Base-by-base conservation (phyloP, 2,888 invertebrate species). In the Crossocerus cetratus region DNA sequence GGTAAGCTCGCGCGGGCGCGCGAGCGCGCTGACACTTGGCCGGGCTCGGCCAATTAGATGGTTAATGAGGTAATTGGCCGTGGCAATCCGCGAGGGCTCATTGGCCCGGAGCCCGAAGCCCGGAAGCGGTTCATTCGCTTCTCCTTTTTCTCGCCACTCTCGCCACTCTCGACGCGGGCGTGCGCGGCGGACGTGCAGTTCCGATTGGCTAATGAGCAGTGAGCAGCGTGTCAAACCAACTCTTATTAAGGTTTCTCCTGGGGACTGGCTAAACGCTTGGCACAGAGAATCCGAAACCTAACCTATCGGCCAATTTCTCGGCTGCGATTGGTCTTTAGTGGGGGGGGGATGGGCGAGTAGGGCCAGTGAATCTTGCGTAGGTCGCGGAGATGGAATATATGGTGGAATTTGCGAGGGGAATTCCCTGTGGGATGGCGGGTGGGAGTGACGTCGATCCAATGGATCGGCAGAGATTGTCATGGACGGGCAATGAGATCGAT, bases 401-500 rank as follows among this genome's bases (percentile, higher is more conserved):
- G 68, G 18, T 45, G 23, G 70, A 69, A 65, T 69, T 68, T 61
- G 32, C 8, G 8, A 32, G 8, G 5, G 32, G 32, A 32, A 32
- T 32, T 32, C 32, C 5, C 32, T 8, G 58, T 69, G 60, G n/a
- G n/a, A n/a, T n/a, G n/a, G n/a, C 68, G 65, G 11, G 75, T 81
- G 82, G 65, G 71, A 58, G 21, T 82, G 81, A 79, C 80, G 75
- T 71, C 67, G 80, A 79, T 81, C 77, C 69, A 75, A 76, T 74
- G 74, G 76, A 80, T 81, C 76, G 79, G 78, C 57, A 57, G 70
- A 79, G 32, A 81, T 84, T 84, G 84, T 84, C 84, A 32, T 32
- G 32, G 74, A 64, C 77, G 72, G 77, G 74, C 78, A 76, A 81
- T 83, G 84, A 86, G 85, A 87, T 88, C 84, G 87, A 87, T 86